Percentiles rank a stretch among this genome's conserved stretches.
Conservation (phyloP, 2,888 invertebrate species). For the Agrochola lychnidis region DNA sequence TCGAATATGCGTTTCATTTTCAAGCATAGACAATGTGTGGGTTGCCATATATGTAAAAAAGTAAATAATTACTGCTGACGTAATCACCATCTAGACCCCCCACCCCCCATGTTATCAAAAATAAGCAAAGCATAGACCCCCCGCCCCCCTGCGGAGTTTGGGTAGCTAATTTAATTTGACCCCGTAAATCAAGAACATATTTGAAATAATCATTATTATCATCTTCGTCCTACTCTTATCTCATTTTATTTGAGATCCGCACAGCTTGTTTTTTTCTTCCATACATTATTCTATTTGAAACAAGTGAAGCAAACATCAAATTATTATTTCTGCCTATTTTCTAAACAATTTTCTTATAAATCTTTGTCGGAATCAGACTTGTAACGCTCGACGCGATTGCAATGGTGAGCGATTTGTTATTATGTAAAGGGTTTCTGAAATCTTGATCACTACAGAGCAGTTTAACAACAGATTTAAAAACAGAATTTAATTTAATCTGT, state of each 20-base stretch:
- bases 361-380: conserved; percentile 28
- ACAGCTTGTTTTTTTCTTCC: background rate
- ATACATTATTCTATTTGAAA: conserved; percentile 1
- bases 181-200: too few species aligned
- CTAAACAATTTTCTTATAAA: conserved; percentile 12
- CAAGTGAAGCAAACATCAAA: background rate
- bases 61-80: too few species aligned
- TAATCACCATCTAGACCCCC: too few species aligned
- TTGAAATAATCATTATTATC: background rate
- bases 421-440: background rate
- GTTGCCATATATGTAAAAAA: too few species aligned
- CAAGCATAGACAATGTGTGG: too few species aligned
- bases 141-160: too few species aligned
- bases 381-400: conserved; percentile 2
- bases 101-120: too few species aligned
- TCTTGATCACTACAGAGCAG: background rate
- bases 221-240: background rate
- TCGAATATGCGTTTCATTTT: too few species aligned
- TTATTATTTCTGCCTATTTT: conserved; percentile 1
- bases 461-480: background rate
- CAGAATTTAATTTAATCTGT: background rate
- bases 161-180: too few species aligned
- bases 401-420: background rate
- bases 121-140: too few species aligned
- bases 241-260: too few species aligned